A percentile compares a stretch with the other conserved stretches of the same genome.
Evolutionary conservation across 2,888 invertebrate species (phyloP).

Genomic region (Drosophila kokeensis): DNA sequence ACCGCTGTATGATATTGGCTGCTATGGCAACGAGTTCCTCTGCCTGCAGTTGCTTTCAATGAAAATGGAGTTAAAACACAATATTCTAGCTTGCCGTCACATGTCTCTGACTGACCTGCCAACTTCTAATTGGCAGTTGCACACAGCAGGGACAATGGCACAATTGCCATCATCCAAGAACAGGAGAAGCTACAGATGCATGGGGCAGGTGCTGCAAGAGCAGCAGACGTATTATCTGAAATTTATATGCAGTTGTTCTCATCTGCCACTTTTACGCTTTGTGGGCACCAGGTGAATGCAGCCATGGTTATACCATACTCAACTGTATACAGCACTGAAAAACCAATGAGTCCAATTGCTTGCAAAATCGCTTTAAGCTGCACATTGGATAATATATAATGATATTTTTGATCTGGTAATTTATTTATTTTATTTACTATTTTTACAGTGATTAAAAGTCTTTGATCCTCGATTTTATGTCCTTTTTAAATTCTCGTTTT

Average conservation of each 20-base stretch:
- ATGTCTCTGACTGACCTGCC: constrained; percentile 11
- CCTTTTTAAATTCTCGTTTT: not conserved
- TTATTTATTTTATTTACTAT: not conserved
- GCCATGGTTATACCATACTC: constrained; percentile 11
- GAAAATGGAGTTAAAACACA: constrained; percentile 38
- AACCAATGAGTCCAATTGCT: not conserved
- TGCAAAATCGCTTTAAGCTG: not conserved
- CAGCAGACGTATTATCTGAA: constrained; percentile 35
- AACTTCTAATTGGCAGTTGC: constrained; percentile 64
- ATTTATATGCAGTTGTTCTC: constrained; percentile 53
- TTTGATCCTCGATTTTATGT: not conserved
- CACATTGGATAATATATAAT: not conserved
- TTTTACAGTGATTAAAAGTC: not conserved
- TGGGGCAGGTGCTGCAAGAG: constrained; percentile 1
- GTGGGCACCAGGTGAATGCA: constrained; percentile 36
- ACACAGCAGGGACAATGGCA: constrained; percentile 31
- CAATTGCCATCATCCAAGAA: constrained; percentile 28
- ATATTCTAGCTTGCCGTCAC: constrained; percentile 3
- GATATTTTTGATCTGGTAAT: not conserved
- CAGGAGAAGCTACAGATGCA: not conserved
- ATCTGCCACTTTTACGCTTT: constrained; percentile 43
- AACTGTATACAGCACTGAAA: constrained; percentile 17
- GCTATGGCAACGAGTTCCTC: constrained; percentile 47
- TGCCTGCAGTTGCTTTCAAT: constrained; percentile 52
- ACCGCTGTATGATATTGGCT: constrained; percentile 27